phyloP scores from a whole-genome alignment of 2,888 invertebrate species.

The Caenorhabditis sp. region DNA sequence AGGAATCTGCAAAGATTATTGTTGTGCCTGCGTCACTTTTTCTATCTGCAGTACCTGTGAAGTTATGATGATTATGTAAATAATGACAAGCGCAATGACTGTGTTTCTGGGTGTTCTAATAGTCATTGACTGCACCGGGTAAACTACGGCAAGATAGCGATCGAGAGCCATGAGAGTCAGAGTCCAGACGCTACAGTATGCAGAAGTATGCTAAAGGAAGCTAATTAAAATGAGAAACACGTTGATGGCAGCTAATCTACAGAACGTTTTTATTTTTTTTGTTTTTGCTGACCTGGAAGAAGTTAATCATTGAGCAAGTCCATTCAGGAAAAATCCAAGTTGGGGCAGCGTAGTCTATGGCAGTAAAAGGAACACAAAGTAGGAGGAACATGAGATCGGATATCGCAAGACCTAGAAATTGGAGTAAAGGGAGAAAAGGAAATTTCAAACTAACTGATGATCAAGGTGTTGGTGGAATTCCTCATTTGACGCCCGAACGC shows the following conservation, averaged over 20 bases:
- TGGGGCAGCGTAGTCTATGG: conserved; percentile 91
- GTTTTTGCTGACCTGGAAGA: conserved; percentile 87
- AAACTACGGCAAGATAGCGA: conserved; percentile 93
- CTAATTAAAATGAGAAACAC: conserved; percentile 5
- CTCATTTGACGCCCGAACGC: conserved; percentile 93
- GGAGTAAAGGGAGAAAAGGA: too few species aligned
- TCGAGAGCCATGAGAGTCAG: conserved; percentile 95
- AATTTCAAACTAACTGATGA: conserved; percentile 86
- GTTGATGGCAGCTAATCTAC: conserved; percentile 29
- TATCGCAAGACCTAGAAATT: conserved; percentile 77
- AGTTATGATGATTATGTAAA: conserved; percentile 77
- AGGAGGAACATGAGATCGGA: conserved; percentile 93
- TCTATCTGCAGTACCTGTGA: conserved; percentile 69
- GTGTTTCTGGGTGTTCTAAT: conserved; percentile 78
- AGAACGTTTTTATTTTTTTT: too few species aligned
- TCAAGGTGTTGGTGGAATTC: conserved; percentile 93
- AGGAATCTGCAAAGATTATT: conserved; percentile 70
- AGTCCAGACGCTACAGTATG: conserved; percentile 95
- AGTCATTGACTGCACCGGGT: conserved; percentile 87
- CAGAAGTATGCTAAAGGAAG: conserved; percentile 88
- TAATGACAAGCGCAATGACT: conserved; percentile 69
- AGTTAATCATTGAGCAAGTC: conserved; percentile 94
- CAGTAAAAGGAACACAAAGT: conserved; percentile 95
- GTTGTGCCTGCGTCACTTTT: not conserved
- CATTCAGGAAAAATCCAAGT: conserved; percentile 93